Conservation (phyloP, 2,113 vertebrate genomes). For the Meleagris gallopavo region DNA sequence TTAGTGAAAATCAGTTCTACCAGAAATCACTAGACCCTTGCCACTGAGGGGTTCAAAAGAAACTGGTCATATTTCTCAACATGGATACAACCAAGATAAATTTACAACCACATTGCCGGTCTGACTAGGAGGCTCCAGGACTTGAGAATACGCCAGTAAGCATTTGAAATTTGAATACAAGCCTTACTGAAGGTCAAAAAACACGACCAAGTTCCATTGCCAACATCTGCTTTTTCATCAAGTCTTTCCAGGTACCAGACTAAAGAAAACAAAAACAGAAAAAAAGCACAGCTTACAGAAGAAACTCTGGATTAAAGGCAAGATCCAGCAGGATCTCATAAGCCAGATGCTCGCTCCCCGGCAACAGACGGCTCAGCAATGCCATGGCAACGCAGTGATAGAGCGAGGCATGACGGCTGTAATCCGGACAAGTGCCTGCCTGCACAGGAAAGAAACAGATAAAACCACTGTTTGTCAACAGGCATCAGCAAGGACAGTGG, state of each 20-base stretch:
- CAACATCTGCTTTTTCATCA: neutral
- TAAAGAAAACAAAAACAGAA: neutral
- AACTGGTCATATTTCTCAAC: neutral
- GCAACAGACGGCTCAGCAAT: constrained; percentile 88
- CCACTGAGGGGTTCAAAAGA: neutral
- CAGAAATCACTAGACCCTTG: neutral
- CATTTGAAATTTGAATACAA: neutral
- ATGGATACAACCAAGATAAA: neutral
- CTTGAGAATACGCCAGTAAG: neutral
- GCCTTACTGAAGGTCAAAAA: neutral
- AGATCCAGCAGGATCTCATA: constrained; percentile 85
- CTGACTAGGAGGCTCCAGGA: neutral
- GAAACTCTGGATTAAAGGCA: constrained; percentile 89
- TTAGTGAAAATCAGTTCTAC: neutral
- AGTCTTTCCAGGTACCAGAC: neutral
- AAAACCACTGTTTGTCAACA: neutral
- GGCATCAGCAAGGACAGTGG: neutral
- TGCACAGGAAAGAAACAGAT: constrained; percentile 68
- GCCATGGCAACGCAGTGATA: constrained; percentile 87
- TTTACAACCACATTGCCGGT: neutral
- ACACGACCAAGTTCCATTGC: neutral
- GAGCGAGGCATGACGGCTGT: constrained; percentile 79
- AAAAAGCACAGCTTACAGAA: constrained; percentile 86
- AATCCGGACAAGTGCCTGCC: constrained; percentile 78
- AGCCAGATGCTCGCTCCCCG: constrained; percentile 90